These are phyloP conservation scores for Ormyrus thymus DNA, from an alignment of 2,888 invertebrate genomes.

Conservation along the genomic window DNA sequence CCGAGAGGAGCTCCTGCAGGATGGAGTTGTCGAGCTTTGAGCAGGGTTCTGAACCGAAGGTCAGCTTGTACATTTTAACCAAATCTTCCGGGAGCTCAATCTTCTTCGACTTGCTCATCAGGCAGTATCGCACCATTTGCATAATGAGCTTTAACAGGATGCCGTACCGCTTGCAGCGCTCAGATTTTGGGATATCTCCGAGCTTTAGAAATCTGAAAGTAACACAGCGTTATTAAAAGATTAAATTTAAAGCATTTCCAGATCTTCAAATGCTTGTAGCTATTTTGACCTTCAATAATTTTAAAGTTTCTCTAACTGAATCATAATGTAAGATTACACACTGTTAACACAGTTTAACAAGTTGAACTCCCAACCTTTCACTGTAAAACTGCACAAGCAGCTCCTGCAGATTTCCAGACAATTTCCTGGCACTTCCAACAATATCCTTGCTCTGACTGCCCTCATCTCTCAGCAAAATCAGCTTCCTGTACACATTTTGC, in stretches of 20 bases:
- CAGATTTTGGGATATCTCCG: conserved; percentile 43
- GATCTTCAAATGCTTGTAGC: neutral
- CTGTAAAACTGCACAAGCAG: conserved; percentile 60
- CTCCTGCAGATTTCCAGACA: conserved; percentile 63
- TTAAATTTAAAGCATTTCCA: neutral
- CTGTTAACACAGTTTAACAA: neutral
- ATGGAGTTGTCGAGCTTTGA: conserved; percentile 55
- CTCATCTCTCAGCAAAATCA: conserved; percentile 56
- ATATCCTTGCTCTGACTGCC: conserved; percentile 61
- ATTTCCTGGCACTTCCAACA: conserved; percentile 54
- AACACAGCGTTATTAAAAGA: neutral
- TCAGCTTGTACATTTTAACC: conserved; percentile 64
- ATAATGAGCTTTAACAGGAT: conserved; percentile 63
- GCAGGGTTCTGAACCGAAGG: conserved; percentile 61
- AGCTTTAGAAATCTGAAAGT: conserved; percentile 56
- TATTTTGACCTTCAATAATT: neutral
- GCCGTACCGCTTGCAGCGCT: conserved; percentile 61
- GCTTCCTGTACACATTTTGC: conserved; percentile 61
- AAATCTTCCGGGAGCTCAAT: conserved; percentile 28
- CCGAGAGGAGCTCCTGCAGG: conserved; percentile 53
- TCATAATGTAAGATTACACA: neutral
- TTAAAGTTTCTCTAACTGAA: neutral
- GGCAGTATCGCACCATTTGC: conserved; percentile 58
- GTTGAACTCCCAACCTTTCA: conserved; percentile 53
- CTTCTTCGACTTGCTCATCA: conserved; percentile 48